These are phyloP conservation scores for Aphodius sticticus DNA, from an alignment of 2,888 invertebrate species.

Conservation along the genomic window DNA sequence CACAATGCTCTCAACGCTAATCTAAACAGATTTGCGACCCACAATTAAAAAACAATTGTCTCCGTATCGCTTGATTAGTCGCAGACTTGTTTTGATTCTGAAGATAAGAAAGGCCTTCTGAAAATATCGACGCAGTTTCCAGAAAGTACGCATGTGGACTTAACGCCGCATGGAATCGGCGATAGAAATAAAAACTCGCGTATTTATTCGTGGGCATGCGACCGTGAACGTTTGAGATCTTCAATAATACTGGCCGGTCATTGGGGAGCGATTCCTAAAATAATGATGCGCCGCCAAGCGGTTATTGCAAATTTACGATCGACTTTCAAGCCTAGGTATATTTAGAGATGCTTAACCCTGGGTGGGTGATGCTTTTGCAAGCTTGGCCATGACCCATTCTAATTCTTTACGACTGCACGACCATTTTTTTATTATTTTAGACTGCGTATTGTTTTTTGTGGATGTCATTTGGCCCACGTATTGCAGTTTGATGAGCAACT, in stretches of 20 bases:
- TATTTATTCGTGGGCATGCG: not conserved
- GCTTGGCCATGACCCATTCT: not conserved
- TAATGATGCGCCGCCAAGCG: not conserved
- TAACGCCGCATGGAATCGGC: too few species aligned
- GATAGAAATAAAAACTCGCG: not conserved
- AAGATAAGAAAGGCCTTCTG: too few species aligned
- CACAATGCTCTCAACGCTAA: too few species aligned
- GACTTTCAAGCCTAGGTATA: not conserved
- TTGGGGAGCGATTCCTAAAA: not conserved
- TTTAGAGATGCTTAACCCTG: not conserved
- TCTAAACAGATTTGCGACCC: too few species aligned
- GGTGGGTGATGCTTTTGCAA: not conserved
- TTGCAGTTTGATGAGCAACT: not conserved
- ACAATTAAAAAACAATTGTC: too few species aligned
- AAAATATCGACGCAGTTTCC: not conserved
- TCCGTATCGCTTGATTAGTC: too few species aligned
- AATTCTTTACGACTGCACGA: not conserved
- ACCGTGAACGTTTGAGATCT: not conserved
- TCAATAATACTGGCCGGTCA: not conserved
- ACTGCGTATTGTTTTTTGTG: not conserved
- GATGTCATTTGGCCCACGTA: not conserved
- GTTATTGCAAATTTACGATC: constrained; percentile 4
- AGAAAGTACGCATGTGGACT: not conserved
- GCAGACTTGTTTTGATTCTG: too few species aligned
- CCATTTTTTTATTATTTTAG: not conserved